A percentile compares a stretch with the other conserved stretches of the same genome.
phyloP scores from a whole-genome alignment of 2,797 vertebrate species.

The Aphelocoma californica region DNA sequence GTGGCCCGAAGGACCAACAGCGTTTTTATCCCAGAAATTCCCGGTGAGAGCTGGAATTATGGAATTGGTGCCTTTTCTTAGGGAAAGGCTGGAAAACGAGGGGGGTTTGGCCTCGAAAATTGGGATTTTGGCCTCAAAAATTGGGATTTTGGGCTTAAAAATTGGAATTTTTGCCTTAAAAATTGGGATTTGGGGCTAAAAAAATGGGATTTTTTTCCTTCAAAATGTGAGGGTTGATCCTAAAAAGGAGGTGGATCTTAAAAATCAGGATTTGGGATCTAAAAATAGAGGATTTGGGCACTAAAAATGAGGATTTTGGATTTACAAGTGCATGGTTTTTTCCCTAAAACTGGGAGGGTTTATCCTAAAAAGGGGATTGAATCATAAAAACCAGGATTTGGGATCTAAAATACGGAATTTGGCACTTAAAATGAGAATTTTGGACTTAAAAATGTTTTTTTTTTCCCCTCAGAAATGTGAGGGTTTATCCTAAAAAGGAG shows the following conservation, averaged over 20 bases:
- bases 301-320: background rate
- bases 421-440: too few species aligned
- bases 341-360: background rate
- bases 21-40: background rate
- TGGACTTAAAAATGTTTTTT: too few species aligned
- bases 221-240: too few species aligned
- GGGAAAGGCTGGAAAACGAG: background rate
- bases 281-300: background rate
- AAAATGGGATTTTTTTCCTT: too few species aligned
- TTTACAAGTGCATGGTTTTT: too few species aligned
- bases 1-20: background rate
- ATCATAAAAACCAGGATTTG: background rate
- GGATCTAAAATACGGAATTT: background rate
- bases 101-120: too few species aligned
- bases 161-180: background rate
- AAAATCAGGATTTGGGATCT: background rate
- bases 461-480: background rate
- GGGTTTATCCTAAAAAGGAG: too few species aligned
- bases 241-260: too few species aligned
- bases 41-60: fast-evolving
- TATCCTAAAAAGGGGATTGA: too few species aligned
- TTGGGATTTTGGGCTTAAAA: too few species aligned
- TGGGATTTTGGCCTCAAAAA: too few species aligned
- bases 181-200: too few species aligned
- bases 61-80: background rate